Evolutionary conservation across 2,888 invertebrate genomes (phyloP).

Genomic region (Lithophane ornitopus): DNA sequence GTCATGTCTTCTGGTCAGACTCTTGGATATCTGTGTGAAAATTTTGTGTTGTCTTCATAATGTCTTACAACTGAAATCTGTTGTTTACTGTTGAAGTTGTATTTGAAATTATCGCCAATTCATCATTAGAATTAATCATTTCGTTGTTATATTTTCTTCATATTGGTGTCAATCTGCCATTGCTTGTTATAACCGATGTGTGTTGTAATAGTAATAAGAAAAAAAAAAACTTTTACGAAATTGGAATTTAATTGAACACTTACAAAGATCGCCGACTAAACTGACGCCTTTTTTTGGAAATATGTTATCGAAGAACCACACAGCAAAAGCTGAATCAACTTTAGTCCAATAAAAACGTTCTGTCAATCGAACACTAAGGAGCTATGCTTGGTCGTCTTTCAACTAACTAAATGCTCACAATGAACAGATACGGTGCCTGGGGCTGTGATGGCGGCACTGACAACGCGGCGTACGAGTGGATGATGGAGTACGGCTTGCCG

Average conservation of each 20-base stretch:
- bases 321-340: not conserved
- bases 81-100: too few species aligned
- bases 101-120: not conserved
- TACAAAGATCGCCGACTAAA: not conserved
- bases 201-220: not conserved
- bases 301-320: not conserved
- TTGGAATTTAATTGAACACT: not conserved
- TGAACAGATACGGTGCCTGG: slow-evolving; percentile 92
- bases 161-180: too few species aligned
- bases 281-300: not conserved
- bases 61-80: not conserved
- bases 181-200: not conserved
- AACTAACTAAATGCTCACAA: not conserved
- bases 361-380: not conserved
- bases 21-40: not conserved
- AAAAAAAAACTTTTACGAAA: too few species aligned
- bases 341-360: not conserved
- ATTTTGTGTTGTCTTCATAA: not conserved
- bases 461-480: slow-evolving; percentile 96
- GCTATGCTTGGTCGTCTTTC: not conserved
- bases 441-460: slow-evolving; percentile 98
- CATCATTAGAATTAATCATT: not conserved
- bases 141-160: too few species aligned
- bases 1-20: not conserved
- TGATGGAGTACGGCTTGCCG: slow-evolving; percentile 94